phyloP scores from a whole-genome alignment of 2,888 invertebrate species.

The Caenorhabditis angaria region DNA sequence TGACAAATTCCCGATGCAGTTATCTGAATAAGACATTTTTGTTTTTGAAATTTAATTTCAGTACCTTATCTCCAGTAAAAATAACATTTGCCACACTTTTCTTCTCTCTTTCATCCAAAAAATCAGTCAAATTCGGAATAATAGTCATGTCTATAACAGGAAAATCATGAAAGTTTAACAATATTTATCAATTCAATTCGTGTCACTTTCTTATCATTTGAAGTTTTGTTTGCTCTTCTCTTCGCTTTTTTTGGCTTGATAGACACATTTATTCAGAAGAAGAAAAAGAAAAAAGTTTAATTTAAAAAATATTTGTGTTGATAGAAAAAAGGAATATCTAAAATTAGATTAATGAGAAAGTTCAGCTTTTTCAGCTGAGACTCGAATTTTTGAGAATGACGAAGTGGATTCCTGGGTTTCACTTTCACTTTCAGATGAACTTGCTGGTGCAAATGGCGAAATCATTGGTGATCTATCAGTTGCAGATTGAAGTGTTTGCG shows the following conservation, averaged over 20 bases:
- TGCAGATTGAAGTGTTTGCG: background rate
- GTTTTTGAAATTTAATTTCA: background rate
- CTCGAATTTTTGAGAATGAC: background rate
- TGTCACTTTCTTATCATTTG: background rate
- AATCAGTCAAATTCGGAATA: background rate
- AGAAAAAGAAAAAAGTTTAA: background rate
- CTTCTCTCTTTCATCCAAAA: background rate
- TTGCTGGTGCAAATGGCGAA: too few species aligned
- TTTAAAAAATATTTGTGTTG: too few species aligned
- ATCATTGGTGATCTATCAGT: background rate
- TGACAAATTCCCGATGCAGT: background rate
- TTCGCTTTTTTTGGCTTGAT: background rate
- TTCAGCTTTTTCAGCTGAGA: background rate
- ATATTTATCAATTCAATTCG: constrained; percentile 4
- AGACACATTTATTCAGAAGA: background rate
- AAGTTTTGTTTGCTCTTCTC: background rate
- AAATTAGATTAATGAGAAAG: background rate
- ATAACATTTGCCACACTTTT: background rate
- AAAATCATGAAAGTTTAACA: background rate
- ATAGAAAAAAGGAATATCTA: too few species aligned
- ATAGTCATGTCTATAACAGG: background rate
- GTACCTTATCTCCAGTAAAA: background rate
- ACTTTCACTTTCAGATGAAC: background rate
- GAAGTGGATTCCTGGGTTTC: background rate
- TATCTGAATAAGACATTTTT: background rate